Conservation (phyloP, 2,888 invertebrate genomes). For the Conchocele bisecta region DNA sequence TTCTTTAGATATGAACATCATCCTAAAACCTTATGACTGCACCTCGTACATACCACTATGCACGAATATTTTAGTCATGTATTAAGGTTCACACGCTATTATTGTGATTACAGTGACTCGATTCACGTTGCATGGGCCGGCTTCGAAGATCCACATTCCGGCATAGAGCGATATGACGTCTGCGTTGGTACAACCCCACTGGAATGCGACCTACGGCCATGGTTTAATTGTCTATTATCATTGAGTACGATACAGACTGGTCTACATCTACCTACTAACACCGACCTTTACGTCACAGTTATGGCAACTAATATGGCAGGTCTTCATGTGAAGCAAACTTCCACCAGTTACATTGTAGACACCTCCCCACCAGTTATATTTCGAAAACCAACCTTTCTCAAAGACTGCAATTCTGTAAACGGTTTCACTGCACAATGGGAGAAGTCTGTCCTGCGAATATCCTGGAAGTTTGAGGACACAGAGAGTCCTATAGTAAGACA, state of each 20-base stretch:
- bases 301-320: conserved; percentile 20
- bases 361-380: conserved; percentile 4
- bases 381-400: conserved; percentile 3
- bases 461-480: conserved; percentile 44
- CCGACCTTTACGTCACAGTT: conserved; percentile 24
- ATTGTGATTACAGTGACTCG: too few relatives aligned
- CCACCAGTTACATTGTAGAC: conserved; percentile 18
- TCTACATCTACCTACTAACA: conserved; percentile 29
- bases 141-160: conserved; percentile 56
- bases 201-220: conserved; percentile 42
- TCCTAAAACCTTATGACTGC: too few relatives aligned
- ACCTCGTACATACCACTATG: too few relatives aligned
- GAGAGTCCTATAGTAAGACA: conserved; percentile 52
- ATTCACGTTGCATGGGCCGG: conserved; percentile 29
- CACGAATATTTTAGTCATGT: too few relatives aligned
- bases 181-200: conserved; percentile 46
- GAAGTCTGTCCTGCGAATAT: conserved; percentile 32
- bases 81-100: too few relatives aligned
- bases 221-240: conserved; percentile 29
- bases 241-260: conserved; percentile 35
- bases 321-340: conserved; percentile 16
- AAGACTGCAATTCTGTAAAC: not conserved
- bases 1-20: too few relatives aligned
- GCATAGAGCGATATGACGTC: conserved; percentile 51
- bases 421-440: conserved; percentile 36